A percentile compares a stretch with the other conserved stretches of the same genome.
Evolutionary conservation across 2,113 vertebrate genomes (phyloP).

Genomic region (Oncorhynchus masou): DNA sequence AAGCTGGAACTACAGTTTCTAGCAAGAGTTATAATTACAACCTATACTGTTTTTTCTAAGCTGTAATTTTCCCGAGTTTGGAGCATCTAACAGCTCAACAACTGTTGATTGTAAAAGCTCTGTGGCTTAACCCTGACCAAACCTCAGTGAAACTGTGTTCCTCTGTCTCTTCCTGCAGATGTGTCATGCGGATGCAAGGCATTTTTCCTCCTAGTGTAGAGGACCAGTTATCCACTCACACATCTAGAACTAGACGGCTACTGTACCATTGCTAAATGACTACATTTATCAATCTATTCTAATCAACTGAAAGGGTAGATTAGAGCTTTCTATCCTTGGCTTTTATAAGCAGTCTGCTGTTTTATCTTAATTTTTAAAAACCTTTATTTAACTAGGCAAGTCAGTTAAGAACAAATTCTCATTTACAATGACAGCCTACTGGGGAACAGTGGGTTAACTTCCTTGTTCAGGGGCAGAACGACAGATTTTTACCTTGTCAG

Average conservation of each 20-base stretch:
- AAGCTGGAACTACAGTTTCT: too few species aligned
- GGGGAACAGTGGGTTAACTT: too few species aligned
- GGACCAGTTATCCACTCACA: background rate
- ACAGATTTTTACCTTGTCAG: too few species aligned
- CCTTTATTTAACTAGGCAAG: too few species aligned
- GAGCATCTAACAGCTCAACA: background rate
- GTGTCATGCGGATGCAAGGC: too few species aligned
- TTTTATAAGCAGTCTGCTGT: slow-evolving; percentile 31
- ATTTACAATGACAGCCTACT: too few species aligned
- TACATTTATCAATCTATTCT: background rate
- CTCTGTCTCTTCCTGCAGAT: too few species aligned
- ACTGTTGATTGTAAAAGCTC: background rate
- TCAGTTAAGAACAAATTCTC: too few species aligned
- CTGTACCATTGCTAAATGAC: background rate
- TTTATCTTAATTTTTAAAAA: background rate
- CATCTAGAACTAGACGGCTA: slow-evolving; percentile 5
- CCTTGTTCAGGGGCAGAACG: too few species aligned
- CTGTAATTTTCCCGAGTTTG: too few species aligned
- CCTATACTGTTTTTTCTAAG: too few species aligned
- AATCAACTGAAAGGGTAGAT: background rate
- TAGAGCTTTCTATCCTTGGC: slow-evolving; percentile 13
- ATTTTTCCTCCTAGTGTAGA: background rate
- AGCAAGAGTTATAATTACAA: too few species aligned
- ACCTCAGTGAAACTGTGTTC: slow-evolving; percentile 8
- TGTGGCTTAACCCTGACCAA: background rate